phyloP scores from a whole-genome alignment of 2,888 invertebrate species.

The Himalopsyche japonica region DNA sequence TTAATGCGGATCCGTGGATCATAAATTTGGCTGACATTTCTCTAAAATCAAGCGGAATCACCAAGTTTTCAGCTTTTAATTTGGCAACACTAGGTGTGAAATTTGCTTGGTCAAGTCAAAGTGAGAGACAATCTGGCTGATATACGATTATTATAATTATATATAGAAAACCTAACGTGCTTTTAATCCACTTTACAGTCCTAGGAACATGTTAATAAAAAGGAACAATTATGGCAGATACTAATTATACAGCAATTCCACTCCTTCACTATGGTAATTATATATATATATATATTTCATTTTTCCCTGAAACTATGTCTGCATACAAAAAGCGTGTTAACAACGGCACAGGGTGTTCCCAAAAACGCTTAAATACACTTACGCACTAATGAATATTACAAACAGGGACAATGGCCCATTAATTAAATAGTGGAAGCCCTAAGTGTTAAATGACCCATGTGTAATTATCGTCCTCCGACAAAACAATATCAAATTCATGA shows the following conservation, averaged over 20 bases:
- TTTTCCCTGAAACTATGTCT: background rate
- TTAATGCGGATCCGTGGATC: too few species aligned
- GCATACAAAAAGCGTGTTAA: background rate
- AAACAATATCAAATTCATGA: constrained; percentile 28
- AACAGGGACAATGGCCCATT: constrained; percentile 35
- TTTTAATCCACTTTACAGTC: background rate
- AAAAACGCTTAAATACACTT: constrained; percentile 20
- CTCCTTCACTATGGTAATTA: background rate
- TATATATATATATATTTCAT: background rate
- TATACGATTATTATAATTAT: too few species aligned
- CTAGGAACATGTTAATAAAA: background rate
- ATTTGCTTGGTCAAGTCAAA: too few species aligned
- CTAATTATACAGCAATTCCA: background rate
- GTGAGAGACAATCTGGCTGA: too few species aligned
- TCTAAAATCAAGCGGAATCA: too few species aligned
- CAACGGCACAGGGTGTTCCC: constrained; percentile 15
- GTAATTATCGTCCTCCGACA: constrained; percentile 27
- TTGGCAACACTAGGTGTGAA: too few species aligned
- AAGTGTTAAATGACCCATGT: constrained; percentile 35
- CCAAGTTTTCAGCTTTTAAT: too few species aligned
- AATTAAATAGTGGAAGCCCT: constrained; percentile 30
- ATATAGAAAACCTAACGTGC: background rate
- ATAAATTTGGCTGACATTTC: too few species aligned
- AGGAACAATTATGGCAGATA: background rate
- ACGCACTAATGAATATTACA: constrained; percentile 26